Evolutionary conservation across 2,797 vertebrate genomes (phyloP).

Genomic region (Lutjanus campechanus): DNA sequence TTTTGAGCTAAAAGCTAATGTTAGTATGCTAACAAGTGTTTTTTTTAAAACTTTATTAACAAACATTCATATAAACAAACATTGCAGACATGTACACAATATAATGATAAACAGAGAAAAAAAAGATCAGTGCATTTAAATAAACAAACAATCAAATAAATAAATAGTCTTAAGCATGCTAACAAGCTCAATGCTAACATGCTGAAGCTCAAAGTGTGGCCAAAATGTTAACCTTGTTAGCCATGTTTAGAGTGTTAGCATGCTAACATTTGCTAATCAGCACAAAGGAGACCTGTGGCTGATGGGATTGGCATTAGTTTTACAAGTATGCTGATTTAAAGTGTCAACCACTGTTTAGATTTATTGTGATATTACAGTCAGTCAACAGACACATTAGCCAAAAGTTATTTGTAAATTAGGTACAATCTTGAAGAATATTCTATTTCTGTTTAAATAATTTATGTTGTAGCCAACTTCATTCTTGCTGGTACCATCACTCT

Average conservation of each 20-base stretch:
- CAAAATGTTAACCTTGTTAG: not conserved
- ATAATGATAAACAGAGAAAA: no score
- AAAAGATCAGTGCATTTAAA: no score
- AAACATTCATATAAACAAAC: no score
- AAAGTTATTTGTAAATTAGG: not conserved
- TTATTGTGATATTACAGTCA: not conserved
- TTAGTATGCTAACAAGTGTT: no score
- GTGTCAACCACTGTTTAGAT: not conserved
- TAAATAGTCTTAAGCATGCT: no score
- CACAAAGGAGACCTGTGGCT: not conserved
- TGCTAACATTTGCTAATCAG: not conserved
- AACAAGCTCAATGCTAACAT: not conserved
- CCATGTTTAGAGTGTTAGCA: not conserved
- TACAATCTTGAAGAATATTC: not conserved
- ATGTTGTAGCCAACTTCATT: not conserved
- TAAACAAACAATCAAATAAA: no score
- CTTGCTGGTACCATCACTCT: not conserved
- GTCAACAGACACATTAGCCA: not conserved
- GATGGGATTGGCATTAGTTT: not conserved
- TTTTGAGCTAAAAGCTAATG: no score
- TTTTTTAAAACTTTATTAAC: no score
- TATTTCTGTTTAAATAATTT: not conserved
- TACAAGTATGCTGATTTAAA: not conserved
- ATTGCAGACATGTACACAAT: no score
- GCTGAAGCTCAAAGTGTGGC: not conserved